Evolutionary conservation across 1,140 invertebrate species (phyloP), one percentile per base, ranked within the genome.

Genomic region (Chrysopa pallens): DNA sequence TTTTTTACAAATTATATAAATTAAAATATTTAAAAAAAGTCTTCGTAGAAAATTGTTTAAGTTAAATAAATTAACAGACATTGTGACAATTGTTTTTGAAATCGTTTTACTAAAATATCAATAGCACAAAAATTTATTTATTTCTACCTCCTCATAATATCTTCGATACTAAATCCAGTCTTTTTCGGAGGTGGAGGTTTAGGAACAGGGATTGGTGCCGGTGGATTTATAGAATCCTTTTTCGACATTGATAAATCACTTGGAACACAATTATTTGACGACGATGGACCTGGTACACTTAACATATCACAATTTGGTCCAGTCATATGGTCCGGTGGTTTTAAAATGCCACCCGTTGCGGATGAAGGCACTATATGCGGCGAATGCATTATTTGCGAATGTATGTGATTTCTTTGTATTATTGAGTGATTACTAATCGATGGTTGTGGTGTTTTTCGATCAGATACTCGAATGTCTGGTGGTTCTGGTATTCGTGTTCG

Each of bases 91-190:
- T 23, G 17, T 23, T 23, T 23, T 23, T 23, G 2, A 23, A 23
- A 23, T 5, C 5, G 17, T 23, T 23, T 3, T 23, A 23, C 17
- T 3, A 23, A 2, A 23, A 23, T 23, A 23, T 23, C 17, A 23
- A 2, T 5, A 2, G 5, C 17, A 23, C 17, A 23, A 23, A 23
- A 23, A 23, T 23, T 23, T 2, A 23, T 23, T 23, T 23, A 23
- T 23, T 23, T 52, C 48, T 62, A 78, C 56, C 74, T 72, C 52
- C 75, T 64, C 76, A 80, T 79, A 42, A 79, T 80, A 48, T 80
- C 76, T 55, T 77, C 77, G 61, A 80, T 80, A 55, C 74, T 78
- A 56, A 80, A 80, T 27, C 76, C 76, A 55, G 64, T 76, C 64
- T 64, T 73, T 62, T 56, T 69, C 49, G 48, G 69, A 52, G 49